These are phyloP conservation scores for Cisticola juncidis DNA, from an alignment of 2,113 vertebrate genomes.

Conservation along the genomic window DNA sequence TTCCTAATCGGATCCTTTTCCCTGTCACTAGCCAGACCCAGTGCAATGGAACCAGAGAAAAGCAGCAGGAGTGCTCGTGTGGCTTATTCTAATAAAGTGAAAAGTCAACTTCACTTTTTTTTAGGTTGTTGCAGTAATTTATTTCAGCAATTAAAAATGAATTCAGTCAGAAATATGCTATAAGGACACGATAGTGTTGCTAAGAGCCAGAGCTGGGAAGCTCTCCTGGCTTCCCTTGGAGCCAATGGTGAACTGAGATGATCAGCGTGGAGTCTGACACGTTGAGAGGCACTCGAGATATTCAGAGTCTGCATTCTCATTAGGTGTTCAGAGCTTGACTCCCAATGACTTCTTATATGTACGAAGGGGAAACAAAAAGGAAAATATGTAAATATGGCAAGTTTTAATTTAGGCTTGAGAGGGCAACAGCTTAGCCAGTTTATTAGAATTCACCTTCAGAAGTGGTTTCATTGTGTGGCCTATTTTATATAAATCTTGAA, in stretches of 20 bases:
- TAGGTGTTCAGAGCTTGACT: neutral
- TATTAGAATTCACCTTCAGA: neutral
- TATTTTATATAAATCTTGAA: neutral
- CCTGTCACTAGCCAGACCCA: slow-evolving; percentile 1
- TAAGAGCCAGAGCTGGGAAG: neutral
- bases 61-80: neutral
- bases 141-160: slow-evolving; percentile 8
- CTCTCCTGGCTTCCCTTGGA: neutral
- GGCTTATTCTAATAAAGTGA: neutral
- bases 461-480: neutral
- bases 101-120: slow-evolving; percentile 20
- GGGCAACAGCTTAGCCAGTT: neutral
- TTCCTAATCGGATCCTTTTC: slow-evolving; percentile 50
- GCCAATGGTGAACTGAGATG: neutral
- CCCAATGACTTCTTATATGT: neutral
- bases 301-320: neutral
- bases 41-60: slow-evolving; percentile 12
- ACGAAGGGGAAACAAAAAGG: neutral
- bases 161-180: neutral
- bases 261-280: neutral
- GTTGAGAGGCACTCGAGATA: neutral
- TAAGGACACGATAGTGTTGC: neutral
- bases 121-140: neutral
- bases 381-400: neutral
- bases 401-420: neutral